Base-by-base conservation (phyloP, 2,113 vertebrate species). In the Camelus bactrianus region DNA sequence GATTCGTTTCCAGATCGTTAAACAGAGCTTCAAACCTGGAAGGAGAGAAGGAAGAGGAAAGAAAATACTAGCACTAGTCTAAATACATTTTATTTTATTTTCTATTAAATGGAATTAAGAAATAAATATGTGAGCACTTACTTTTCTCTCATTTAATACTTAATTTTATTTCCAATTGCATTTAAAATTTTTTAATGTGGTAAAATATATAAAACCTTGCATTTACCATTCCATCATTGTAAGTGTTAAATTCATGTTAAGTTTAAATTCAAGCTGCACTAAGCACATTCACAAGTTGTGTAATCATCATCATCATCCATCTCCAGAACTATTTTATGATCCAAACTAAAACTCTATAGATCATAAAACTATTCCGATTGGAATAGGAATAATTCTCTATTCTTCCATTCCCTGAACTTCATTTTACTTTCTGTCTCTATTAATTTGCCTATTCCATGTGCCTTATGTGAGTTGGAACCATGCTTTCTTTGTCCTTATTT, bases 11-110 rank as follows among this genome's bases (percentile, higher is more conserved):
- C 98, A 99, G 98, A 96, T 99, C 99, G 0, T 99, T 99, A 98
- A 99, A 99, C 80, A 99, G 98, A 91, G 98, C 98, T 97, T 99
- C 99, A 96, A 99, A 99, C 94, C 99, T 99, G 97, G 12, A 65
- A 0, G 86, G 24, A 12, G 82, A 26, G 22, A n/a, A 93, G 48
- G 1, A 1, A 3, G 91, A n/a, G 35, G 56, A 91, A 80, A 6
- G 38, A 60, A 42, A 46, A 50, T 58, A 69, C 15, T 38, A 75
- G 42, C n/a, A 26, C 19, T 52, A 75, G 28, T 79, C 8, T 89
- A 75, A 52, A n/a, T 72, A 62, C 30, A 56, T 88, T 70, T 67
- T 81, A 26, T 65, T 54, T 48, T 69, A 82, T 64, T 89, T 93
- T 73, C 38, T 26, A 89, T 72, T 72, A 60, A 93, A 92, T 12